Evolutionary conservation across 2,113 vertebrate genomes (phyloP).

Genomic region (Saccopteryx bilineata): DNA sequence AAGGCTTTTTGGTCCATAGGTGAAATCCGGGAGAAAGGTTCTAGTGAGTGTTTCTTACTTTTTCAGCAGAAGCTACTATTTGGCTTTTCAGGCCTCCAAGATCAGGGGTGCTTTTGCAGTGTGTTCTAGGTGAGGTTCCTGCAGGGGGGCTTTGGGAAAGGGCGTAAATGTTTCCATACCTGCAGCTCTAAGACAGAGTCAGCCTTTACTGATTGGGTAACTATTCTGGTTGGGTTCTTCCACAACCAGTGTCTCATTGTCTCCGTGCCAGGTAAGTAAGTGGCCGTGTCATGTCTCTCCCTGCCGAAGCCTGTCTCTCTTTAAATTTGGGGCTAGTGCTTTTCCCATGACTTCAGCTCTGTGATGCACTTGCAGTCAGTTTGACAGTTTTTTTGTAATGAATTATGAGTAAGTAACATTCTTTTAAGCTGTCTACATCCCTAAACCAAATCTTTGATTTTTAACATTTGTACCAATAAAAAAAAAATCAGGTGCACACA

Average conservation of each 20-base stretch:
- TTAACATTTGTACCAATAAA: constrained; percentile 25
- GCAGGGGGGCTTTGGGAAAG: neutral
- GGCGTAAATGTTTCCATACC: too few relatives aligned
- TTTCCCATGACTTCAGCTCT: neutral
- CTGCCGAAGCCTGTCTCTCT: neutral
- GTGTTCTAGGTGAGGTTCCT: neutral
- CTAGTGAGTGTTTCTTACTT: neutral
- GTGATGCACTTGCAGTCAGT: neutral
- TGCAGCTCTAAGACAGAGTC: neutral
- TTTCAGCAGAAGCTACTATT: neutral
- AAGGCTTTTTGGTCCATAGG: neutral
- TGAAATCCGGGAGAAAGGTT: neutral
- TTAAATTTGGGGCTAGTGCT: neutral
- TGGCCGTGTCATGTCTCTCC: neutral
- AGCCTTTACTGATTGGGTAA: neutral
- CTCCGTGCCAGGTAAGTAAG: neutral
- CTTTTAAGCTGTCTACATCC: neutral
- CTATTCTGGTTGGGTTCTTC: neutral
- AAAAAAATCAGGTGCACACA: neutral
- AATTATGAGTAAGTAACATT: neutral
- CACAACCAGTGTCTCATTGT: neutral
- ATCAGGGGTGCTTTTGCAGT: neutral
- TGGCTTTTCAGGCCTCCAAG: neutral
- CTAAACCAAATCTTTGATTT: neutral
- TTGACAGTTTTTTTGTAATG: neutral